Evolutionary conservation across 2,113 vertebrate genomes (phyloP).

Genomic region (Tympanuchus pallidicinctus): DNA sequence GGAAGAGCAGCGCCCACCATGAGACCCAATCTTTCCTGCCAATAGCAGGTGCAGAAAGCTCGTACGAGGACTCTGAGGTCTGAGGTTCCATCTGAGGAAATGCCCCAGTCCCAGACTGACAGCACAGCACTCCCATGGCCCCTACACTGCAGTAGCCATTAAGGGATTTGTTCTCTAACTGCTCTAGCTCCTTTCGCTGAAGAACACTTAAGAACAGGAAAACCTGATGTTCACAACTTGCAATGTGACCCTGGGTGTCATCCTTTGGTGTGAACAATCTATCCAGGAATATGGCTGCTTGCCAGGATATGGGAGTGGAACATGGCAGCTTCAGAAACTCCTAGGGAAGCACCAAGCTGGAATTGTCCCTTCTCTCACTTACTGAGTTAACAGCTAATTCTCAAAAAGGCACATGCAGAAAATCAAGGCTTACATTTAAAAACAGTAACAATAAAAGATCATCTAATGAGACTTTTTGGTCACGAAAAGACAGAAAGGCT

Average conservation of each 20-base stretch:
- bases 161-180: neutral
- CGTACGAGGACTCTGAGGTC: neutral
- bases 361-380: neutral
- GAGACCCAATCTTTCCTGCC: neutral
- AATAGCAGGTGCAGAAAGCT: neutral
- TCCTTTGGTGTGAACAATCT: neutral
- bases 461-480: neutral
- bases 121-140: neutral
- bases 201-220: neutral
- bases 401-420: constrained; percentile 1
- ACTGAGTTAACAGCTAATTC: neutral
- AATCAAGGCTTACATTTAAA: neutral
- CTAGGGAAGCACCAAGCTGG: neutral
- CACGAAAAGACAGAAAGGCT: neutral
- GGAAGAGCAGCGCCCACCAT: neutral
- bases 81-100: fast-evolving
- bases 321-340: neutral
- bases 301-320: neutral
- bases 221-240: neutral
- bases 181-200: neutral
- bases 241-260: neutral
- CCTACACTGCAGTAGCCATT: neutral
- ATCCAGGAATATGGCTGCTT: neutral
- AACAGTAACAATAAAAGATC: neutral
- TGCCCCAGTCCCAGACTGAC: fast-evolving